A percentile compares a stretch with the other conserved stretches of the same genome.
These are phyloP conservation scores for Cancer borealis DNA, from an alignment of 2,888 invertebrate species.

Conservation along the genomic window DNA sequence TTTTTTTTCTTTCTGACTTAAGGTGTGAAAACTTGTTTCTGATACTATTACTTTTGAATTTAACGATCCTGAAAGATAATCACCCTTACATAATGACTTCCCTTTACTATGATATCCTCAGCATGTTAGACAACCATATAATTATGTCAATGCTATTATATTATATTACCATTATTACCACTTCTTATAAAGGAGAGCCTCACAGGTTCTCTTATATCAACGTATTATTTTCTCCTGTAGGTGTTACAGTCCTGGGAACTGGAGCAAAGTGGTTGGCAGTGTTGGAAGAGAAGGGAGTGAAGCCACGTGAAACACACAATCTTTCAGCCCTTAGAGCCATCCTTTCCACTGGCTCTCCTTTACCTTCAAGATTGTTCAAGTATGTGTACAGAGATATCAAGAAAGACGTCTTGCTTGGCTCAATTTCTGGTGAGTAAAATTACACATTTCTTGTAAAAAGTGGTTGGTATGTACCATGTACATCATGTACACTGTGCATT, in stretches of 20 bases:
- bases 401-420: conserved; percentile 81
- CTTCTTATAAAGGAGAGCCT: neutral
- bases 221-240: conserved; percentile 45
- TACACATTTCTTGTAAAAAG: neutral
- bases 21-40: neutral
- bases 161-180: neutral
- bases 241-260: conserved; percentile 82
- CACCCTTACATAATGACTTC: too few species aligned
- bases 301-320: conserved; percentile 81
- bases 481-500: neutral
- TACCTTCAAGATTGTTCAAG: conserved; percentile 82
- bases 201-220: neutral
- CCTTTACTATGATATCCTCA: too few species aligned
- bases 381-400: conserved; percentile 83
- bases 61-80: too few species aligned
- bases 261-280: conserved; percentile 83
- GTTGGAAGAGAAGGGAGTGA: conserved; percentile 81
- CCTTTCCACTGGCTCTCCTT: conserved; percentile 82
- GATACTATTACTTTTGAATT: too few species aligned
- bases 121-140: too few species aligned
- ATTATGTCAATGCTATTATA: neutral
- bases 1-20: neutral
- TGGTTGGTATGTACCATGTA: neutral
- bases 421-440: conserved; percentile 80
- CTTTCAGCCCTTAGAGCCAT: conserved; percentile 81